Conservation (phyloP, 2,888 invertebrate species). For the Polyploca ridens region DNA sequence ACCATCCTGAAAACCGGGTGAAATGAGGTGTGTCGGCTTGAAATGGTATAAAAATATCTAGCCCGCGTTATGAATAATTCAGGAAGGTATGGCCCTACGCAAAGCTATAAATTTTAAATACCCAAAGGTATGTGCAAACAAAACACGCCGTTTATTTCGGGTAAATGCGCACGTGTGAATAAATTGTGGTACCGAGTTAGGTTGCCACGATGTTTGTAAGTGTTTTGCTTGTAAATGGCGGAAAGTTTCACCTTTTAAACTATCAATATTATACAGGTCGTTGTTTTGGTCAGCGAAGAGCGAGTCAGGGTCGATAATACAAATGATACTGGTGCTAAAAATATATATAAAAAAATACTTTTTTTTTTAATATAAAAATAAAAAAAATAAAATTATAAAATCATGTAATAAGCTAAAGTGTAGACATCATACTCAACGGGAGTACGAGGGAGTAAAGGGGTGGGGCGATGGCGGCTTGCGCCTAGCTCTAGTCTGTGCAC, state of each 20-base stretch:
- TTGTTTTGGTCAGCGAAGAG: no score
- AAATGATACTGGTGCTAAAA: no score
- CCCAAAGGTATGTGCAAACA: constrained; percentile 9
- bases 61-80: constrained; percentile 20
- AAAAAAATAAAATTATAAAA: no score
- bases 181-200: neutral
- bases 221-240: neutral
- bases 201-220: neutral
- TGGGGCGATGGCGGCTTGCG: no score
- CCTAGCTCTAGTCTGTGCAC: no score
- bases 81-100: constrained; percentile 14
- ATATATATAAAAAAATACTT: no score
- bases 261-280: neutral
- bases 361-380: no score
- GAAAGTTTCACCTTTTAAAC: neutral
- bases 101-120: constrained; percentile 29
- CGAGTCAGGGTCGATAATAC: no score
- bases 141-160: constrained; percentile 1
- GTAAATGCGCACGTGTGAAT: constrained; percentile 4
- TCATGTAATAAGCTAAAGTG: no score
- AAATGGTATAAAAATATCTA: constrained; percentile 11
- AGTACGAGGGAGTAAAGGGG: no score
- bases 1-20: neutral
- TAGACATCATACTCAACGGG: no score
- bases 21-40: constrained; percentile 4